Base-by-base conservation (phyloP, 1,140 invertebrate genomes). In the Listronotus bonariensis region DNA sequence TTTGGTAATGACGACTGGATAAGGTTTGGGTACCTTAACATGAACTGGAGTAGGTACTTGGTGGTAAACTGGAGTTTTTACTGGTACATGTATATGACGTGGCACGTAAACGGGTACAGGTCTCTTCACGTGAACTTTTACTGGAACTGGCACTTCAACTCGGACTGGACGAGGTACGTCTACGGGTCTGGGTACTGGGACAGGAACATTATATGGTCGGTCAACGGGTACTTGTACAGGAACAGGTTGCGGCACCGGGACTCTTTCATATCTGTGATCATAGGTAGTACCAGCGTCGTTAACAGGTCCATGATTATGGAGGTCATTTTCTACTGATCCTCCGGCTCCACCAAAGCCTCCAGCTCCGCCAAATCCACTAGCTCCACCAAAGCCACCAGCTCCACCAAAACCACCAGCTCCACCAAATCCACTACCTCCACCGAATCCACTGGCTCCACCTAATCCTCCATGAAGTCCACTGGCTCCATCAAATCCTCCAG, bases 191-290 rank as follows among this genome's bases (percentile, higher is more conserved):
- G 75, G 74, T 26, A 76, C 70, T 40, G 69, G 63, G 12, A 76
- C 75, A 52, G 74, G 69, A 12, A 76, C 73, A 11, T 66, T 56
- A 11, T 71, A 69, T 36, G 73, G 72, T 31, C 72, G 63, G 34
- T 70, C 58, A 8, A 73, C 68, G 8, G 57, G 17, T 10, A 77
- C 74, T 15, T 68, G 75, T 17, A 74, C 69, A 7, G 77, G 69
- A 72, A 74, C 68, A 65, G 76, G 81, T 68, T 76, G 53, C 70
- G 78, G 48, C 71, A 82, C 74, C 71, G 66, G 59, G 14, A 78
- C 72, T 41, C 67, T 58, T 68, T 72, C 61, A 31, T 59, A 70
- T 12, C 68, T 60, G 26, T 70, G 70, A 38, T 65, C 67, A 52
- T 67, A 70, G 17, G 71, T 73, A 20, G 65, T 72, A 12, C 70